These are phyloP conservation scores for Scrobipalpa costella DNA, from an alignment of 2,888 invertebrate genomes.

Conservation along the genomic window DNA sequence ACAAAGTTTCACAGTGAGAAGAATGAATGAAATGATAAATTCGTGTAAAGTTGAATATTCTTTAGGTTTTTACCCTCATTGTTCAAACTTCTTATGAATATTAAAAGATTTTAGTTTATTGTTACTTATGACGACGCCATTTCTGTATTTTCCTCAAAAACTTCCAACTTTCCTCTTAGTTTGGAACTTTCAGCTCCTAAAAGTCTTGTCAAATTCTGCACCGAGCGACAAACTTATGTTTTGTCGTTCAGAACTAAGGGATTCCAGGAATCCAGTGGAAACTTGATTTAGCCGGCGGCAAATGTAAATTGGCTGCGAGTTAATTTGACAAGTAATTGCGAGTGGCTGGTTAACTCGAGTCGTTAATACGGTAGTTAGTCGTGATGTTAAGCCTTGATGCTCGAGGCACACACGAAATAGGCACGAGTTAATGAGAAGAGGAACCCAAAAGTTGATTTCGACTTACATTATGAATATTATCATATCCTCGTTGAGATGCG, in stretches of 20 bases:
- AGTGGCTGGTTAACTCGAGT: constrained; percentile 15
- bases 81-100: too few species aligned
- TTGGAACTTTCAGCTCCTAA: not conserved
- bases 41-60: too few species aligned
- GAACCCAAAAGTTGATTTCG: too few species aligned
- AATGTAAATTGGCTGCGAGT: constrained; percentile 22
- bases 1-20: too few species aligned
- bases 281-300: constrained; percentile 9
- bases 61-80: too few species aligned
- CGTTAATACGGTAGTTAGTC: constrained; percentile 25
- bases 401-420: not conserved
- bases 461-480: too few species aligned
- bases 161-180: not conserved
- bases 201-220: constrained; percentile 8
- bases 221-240: constrained; percentile 10
- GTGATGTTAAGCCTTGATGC: constrained; percentile 5
- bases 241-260: not conserved
- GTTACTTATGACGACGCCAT: not conserved
- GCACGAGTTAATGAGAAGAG: not conserved
- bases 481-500: too few species aligned
- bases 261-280: not conserved
- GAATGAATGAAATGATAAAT: too few species aligned
- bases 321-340: constrained; percentile 26
- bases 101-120: not conserved
- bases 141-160: not conserved